Evolutionary conservation across 2,888 invertebrate genomes (phyloP).

Genomic region (Deilephila elpenor): DNA sequence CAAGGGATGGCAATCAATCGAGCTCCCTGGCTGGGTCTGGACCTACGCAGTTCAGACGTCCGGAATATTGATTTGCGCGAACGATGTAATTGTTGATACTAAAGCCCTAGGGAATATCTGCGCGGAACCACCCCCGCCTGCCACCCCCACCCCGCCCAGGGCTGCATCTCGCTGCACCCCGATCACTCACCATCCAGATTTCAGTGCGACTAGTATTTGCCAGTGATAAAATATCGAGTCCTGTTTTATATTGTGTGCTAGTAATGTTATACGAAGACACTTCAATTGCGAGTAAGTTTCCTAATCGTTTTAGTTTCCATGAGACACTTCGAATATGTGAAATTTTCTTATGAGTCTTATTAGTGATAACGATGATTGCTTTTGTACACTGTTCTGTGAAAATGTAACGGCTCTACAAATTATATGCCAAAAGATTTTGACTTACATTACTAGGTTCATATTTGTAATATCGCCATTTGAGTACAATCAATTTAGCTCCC

Average conservation of each 20-base stretch:
- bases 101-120: conserved; percentile 4
- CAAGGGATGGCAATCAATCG: neutral
- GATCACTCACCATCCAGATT: neutral
- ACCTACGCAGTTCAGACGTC: conserved; percentile 3
- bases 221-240: neutral
- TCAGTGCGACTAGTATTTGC: neutral
- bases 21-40: neutral
- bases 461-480: neutral
- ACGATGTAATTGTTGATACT: neutral
- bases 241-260: neutral
- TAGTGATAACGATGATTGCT: too few relatives aligned
- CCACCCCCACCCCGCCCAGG: neutral
- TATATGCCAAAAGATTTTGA: too few relatives aligned
- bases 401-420: too few relatives aligned
- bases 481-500: neutral
- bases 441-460: neutral
- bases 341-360: too few relatives aligned
- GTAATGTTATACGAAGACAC: neutral
- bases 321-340: too few relatives aligned
- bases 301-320: too few relatives aligned
- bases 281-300: neutral
- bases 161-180: neutral
- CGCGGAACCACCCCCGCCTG: neutral
- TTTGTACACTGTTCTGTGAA: too few relatives aligned
- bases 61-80: conserved; percentile 17